Evolutionary conservation across 2,888 invertebrate species (phyloP), one percentile per base, ranked within the genome.

Genomic region (Dynastes tityus): DNA sequence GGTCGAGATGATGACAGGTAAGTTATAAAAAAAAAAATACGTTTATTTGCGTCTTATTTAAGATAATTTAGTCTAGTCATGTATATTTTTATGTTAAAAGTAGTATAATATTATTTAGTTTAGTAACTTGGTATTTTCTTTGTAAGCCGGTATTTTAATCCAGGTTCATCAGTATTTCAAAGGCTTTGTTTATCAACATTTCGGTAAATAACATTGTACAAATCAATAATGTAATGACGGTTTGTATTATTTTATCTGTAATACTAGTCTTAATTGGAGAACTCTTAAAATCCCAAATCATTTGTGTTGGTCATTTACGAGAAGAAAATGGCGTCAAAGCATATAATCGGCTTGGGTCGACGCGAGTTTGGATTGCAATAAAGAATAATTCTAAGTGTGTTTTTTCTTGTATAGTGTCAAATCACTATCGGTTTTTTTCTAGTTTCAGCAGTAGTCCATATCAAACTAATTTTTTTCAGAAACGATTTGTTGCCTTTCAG

Each of bases 1-100:
- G 93, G 93, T 87, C 93, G 94, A 87, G 95, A 95, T 90, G 95
- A 95, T 90, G 95, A 94, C 91, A 94, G 94, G 94, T 94, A 93
- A 88, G 89, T 86, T 77, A 78, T 74, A 79, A 9, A 40, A 75
- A 73, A 73, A 16, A 16, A 22, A 55, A 55, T 16, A 8, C 22
- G n/a, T 22, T 22, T 55, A 55, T 22, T 45, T 75, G 22, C 49
- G 22, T 49, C 27, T 67, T 55, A 74, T 29, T 70, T 37, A 58
- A 40, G 58, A 49, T 11, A 51, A 74, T 70, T 64, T 68, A 70
- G 51, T 63, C 67, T 65, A 61, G 73, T 74, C 40, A 74, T 67
- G 53, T 49, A 29, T 61, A 40, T 73, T 40, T 40, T 27, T 61
- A 45, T 74, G 55, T 58, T 55, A 40, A 70, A 74, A 67, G 76